Conservation (phyloP, 2,797 vertebrate genomes). For the Scarus forsteni region DNA sequence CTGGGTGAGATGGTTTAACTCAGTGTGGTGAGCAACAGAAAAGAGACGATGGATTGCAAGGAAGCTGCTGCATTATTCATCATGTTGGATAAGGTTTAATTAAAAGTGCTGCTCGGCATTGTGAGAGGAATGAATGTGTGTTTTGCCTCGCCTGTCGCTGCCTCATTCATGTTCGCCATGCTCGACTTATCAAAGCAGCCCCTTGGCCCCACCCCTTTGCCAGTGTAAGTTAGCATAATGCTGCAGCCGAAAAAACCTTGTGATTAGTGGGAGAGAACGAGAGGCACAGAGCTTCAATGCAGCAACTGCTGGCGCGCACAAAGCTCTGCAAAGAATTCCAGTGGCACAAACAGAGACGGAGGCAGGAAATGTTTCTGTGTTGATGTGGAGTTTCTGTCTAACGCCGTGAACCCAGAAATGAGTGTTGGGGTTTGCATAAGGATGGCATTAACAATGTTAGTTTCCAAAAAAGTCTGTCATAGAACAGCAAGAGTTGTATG, state of each 20-base stretch:
- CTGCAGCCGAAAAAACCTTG: slow-evolving; percentile 85
- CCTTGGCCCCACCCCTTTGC: slow-evolving; percentile 68
- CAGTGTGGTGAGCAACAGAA: slow-evolving; percentile 88
- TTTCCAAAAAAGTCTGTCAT: slow-evolving; percentile 9
- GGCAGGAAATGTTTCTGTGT: slow-evolving; percentile 40
- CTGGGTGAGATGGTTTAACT: slow-evolving; percentile 91
- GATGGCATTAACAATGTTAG: neutral
- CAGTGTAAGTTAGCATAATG: slow-evolving; percentile 88
- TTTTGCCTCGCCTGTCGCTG: slow-evolving; percentile 93
- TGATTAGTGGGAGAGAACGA: slow-evolving; percentile 85
- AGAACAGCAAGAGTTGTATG: neutral
- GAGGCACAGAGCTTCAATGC: slow-evolving; percentile 42
- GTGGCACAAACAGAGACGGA: slow-evolving; percentile 26
- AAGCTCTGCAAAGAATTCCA: slow-evolving; percentile 40
- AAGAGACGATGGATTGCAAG: slow-evolving; percentile 89
- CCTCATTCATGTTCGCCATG: slow-evolving; percentile 93
- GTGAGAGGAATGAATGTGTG: slow-evolving; percentile 93
- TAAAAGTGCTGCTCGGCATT: slow-evolving; percentile 94
- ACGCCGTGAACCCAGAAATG: slow-evolving; percentile 1
- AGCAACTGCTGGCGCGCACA: slow-evolving; percentile 40
- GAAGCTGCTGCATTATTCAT: slow-evolving; percentile 93
- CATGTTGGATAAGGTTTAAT: slow-evolving; percentile 96
- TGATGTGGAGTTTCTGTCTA: slow-evolving; percentile 6
- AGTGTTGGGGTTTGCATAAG: neutral
- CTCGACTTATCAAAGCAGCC: slow-evolving; percentile 94